Evolutionary conservation across 2,888 invertebrate genomes (phyloP).

Genomic region (Laothoe populi): DNA sequence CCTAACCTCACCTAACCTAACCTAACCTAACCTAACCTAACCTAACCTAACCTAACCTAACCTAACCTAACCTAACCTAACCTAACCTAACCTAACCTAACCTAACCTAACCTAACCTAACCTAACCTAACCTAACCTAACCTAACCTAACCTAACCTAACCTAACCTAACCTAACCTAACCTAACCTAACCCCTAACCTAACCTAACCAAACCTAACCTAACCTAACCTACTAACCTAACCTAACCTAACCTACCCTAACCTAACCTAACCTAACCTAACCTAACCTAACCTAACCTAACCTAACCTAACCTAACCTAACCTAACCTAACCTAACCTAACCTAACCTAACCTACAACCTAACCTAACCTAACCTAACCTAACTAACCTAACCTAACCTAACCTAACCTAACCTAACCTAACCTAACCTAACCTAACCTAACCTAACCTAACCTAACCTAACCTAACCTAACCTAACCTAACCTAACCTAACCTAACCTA

Average conservation of each 20-base stretch:
- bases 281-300: conserved; percentile 39
- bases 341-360: conserved; percentile 20
- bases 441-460: conserved; percentile 39
- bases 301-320: conserved; percentile 39
- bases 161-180: conserved; percentile 30
- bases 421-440: conserved; percentile 39
- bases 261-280: conserved; percentile 40
- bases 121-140: conserved; percentile 35
- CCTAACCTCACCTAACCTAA: conserved; percentile 30
- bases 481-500: conserved; percentile 34
- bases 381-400: conserved; percentile 39
- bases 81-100: conserved; percentile 28
- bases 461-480: conserved; percentile 39
- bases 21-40: conserved; percentile 30
- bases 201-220: conserved; percentile 39
- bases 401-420: conserved; percentile 39
- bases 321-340: conserved; percentile 38
- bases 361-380: conserved; percentile 32
- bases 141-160: conserved; percentile 39
- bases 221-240: conserved; percentile 23
- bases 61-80: conserved; percentile 27
- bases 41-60: conserved; percentile 29
- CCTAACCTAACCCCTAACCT: conserved; percentile 36
- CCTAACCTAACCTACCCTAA: conserved; percentile 24
- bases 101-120: conserved; percentile 29